These are phyloP conservation scores for Micropoecilia bifurca DNA, from an alignment of 2,797 vertebrate genomes.

Conservation along the genomic window DNA sequence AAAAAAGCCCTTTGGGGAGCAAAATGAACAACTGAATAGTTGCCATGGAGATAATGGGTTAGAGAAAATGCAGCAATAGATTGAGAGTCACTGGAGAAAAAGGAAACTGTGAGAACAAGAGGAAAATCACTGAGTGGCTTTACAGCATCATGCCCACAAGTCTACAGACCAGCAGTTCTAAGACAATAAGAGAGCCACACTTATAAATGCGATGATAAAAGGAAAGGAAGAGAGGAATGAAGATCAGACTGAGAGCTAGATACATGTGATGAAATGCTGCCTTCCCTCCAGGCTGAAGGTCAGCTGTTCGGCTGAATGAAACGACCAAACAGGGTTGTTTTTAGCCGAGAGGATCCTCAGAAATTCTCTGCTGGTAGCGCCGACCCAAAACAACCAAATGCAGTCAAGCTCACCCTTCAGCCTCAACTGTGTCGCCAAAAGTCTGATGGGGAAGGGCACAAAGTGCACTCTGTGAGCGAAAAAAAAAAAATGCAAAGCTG, in stretches of 20 bases:
- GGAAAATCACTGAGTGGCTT: conserved; percentile 22
- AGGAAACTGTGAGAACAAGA: conserved; percentile 17
- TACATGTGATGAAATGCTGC: conserved; percentile 22
- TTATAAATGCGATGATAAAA: neutral
- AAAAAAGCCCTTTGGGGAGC: conserved; percentile 20
- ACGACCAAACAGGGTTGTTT: conserved; percentile 7
- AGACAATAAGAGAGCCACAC: neutral
- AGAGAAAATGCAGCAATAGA: conserved; percentile 46
- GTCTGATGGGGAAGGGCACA: conserved; percentile 32
- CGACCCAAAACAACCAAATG: conserved; percentile 30
- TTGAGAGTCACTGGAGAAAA: conserved; percentile 40
- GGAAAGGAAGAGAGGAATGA: neutral
- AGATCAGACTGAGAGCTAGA: neutral
- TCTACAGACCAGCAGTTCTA: neutral
- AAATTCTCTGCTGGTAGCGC: conserved; percentile 21
- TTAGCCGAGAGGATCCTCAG: conserved; percentile 27
- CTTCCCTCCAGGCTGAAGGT: conserved; percentile 37
- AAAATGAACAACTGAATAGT: conserved; percentile 66
- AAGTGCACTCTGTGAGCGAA: conserved; percentile 5
- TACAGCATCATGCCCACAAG: conserved; percentile 22
- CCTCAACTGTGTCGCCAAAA: conserved; percentile 16
- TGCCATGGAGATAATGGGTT: conserved; percentile 67
- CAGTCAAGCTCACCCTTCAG: conserved; percentile 28
- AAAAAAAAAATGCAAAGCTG: conserved; percentile 6
- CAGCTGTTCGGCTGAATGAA: conserved; percentile 25